Percentiles rank a stretch among this genome's conserved stretches.
These are phyloP conservation scores for Orchesella flavescens DNA, from an alignment of 2,888 invertebrate species.

Conservation along the genomic window DNA sequence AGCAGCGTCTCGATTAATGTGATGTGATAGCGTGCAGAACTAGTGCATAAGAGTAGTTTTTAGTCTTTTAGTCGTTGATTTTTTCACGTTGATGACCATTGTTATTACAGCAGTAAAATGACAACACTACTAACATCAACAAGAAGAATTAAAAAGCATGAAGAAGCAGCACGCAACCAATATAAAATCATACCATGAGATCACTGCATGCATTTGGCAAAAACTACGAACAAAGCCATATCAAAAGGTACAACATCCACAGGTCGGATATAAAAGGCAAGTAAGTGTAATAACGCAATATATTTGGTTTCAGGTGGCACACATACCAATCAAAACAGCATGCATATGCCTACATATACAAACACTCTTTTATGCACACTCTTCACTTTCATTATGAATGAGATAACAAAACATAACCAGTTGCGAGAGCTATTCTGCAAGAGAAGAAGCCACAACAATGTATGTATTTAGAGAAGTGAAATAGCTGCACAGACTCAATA, in stretches of 20 bases:
- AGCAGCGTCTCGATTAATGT: too few relatives aligned
- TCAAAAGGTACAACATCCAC: constrained; percentile 14
- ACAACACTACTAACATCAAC: constrained; percentile 34
- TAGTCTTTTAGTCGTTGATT: too few relatives aligned
- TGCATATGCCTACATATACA: too few relatives aligned
- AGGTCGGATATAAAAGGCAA: background rate
- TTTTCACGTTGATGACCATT: too few relatives aligned
- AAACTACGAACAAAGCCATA: constrained; percentile 35
- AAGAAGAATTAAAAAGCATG: constrained; percentile 24
- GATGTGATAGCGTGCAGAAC: background rate
- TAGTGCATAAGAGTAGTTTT: background rate
- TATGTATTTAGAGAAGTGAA: too few relatives aligned
- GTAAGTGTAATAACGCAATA: too few relatives aligned
- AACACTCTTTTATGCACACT: too few relatives aligned
- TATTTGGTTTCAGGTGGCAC: background rate
- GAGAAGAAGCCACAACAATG: too few relatives aligned
- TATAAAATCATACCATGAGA: constrained; percentile 38
- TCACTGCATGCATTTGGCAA: constrained; percentile 31
- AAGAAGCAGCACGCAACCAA: constrained; percentile 30
- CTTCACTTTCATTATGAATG: too few relatives aligned
- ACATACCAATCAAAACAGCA: background rate
- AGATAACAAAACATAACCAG: too few relatives aligned
- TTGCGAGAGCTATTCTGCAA: too few relatives aligned
- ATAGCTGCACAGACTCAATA: too few relatives aligned
- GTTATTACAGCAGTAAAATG: constrained; percentile 5